phyloP scores from a whole-genome alignment of 2,113 vertebrate genomes.

The Candoia aspera region DNA sequence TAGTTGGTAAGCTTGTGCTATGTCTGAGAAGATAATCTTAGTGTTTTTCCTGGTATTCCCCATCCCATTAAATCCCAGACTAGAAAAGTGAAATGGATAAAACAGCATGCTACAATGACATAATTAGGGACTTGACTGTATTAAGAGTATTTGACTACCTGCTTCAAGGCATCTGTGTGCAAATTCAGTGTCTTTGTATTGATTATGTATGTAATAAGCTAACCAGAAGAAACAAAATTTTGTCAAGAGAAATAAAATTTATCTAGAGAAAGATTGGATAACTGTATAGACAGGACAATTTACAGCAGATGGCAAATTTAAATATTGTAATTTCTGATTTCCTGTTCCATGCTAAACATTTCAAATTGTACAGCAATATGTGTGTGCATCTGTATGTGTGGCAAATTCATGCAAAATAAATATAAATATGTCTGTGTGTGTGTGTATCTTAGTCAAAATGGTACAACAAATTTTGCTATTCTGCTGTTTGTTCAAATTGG shows the following conservation, averaged over 20 bases:
- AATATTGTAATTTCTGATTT: conserved; percentile 54
- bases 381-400: not conserved
- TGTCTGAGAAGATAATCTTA: not conserved
- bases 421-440: conserved; percentile 19
- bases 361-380: conserved; percentile 32
- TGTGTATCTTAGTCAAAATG: not conserved
- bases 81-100: not conserved
- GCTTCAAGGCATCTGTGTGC: not conserved
- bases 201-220: not conserved
- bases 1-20: not conserved
- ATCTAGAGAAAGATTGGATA: conserved; percentile 24
- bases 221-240: conserved; percentile 19
- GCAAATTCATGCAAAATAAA: conserved; percentile 33
- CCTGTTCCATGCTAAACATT: conserved; percentile 37
- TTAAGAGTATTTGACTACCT: not conserved
- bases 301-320: conserved; percentile 55
- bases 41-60: not conserved
- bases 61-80: not conserved
- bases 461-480: not conserved
- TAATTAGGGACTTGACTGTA: not conserved
- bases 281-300: conserved; percentile 33
- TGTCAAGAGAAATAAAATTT: not conserved
- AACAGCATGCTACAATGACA: not conserved
- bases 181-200: not conserved
- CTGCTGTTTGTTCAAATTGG: not conserved